A percentile compares a stretch with the other conserved stretches of the same genome.
phyloP scores from a whole-genome alignment of 2,797 vertebrate genomes.

The Peromyscus melanophrys region DNA sequence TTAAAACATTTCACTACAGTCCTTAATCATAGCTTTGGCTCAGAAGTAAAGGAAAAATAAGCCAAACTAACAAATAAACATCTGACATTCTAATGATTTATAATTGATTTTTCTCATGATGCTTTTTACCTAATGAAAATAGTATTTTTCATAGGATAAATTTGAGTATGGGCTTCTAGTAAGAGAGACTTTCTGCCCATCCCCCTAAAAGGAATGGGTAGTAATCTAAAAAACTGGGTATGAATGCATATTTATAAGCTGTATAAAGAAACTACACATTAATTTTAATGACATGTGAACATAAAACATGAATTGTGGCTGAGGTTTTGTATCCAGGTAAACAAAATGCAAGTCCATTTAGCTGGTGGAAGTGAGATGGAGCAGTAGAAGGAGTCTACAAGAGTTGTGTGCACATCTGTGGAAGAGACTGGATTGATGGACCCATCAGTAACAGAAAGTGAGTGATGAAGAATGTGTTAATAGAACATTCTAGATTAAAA shows the following conservation, averaged over 20 bases:
- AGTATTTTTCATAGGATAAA: conserved; percentile 15
- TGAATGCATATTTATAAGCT: conserved; percentile 53
- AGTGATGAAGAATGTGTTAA: neutral
- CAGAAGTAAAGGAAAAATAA: neutral
- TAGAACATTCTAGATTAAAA: neutral
- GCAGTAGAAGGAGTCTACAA: neutral
- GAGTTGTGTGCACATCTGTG: neutral
- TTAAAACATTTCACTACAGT: conserved; percentile 46
- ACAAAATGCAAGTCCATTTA: neutral
- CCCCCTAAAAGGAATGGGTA: neutral
- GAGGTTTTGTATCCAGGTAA: neutral
- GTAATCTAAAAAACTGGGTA: conserved; percentile 52
- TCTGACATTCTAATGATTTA: conserved; percentile 47
- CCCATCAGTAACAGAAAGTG: neutral
- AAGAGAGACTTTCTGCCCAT: conserved; percentile 25
- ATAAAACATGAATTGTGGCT: conserved; percentile 53
- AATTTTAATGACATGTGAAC: conserved; percentile 70
- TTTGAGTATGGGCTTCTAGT: conserved; percentile 36
- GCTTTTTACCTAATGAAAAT: conserved; percentile 18
- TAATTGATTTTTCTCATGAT: conserved; percentile 54
- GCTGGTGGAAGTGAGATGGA: neutral
- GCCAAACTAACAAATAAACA: neutral
- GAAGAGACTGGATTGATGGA: neutral
- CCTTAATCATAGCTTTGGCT: conserved; percentile 62
- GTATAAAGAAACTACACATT: conserved; percentile 54